Conservation (phyloP, 2,888 invertebrate species). For the Syritta pipiens region DNA sequence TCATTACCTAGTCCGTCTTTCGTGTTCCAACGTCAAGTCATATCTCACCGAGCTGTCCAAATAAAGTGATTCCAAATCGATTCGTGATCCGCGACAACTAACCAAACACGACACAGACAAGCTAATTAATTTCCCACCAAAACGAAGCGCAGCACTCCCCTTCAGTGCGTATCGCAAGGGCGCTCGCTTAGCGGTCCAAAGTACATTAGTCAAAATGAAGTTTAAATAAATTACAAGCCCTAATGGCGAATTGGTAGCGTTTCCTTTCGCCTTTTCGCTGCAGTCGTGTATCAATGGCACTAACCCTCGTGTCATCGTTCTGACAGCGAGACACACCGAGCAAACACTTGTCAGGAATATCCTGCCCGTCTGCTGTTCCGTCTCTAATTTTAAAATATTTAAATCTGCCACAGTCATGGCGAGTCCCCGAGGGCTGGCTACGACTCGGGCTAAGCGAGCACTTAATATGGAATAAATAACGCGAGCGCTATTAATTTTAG, state of each 20-base stretch:
- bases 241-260: slow-evolving; percentile 66
- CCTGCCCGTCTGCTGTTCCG: slow-evolving; percentile 41
- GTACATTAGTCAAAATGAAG: slow-evolving; percentile 67
- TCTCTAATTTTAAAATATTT: slow-evolving; percentile 61
- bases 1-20: slow-evolving; percentile 32
- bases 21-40: slow-evolving; percentile 24
- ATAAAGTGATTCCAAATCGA: slow-evolving; percentile 52
- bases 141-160: slow-evolving; percentile 21
- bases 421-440: slow-evolving; percentile 34
- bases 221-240: slow-evolving; percentile 69
- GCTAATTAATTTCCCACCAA: slow-evolving; percentile 19
- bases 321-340: slow-evolving; percentile 46
- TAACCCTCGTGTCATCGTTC: slow-evolving; percentile 55
- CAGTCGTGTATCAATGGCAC: slow-evolving; percentile 57
- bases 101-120: slow-evolving; percentile 50
- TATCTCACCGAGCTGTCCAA: slow-evolving; percentile 39
- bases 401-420: slow-evolving; percentile 51
- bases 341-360: slow-evolving; percentile 58
- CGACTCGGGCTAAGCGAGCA: slow-evolving; percentile 20
- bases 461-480: slow-evolving; percentile 51
- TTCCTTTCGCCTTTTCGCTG: slow-evolving; percentile 62
- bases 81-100: slow-evolving; percentile 63
- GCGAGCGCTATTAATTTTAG: slow-evolving; percentile 59
- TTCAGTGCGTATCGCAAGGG: not conserved
- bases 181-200: slow-evolving; percentile 45